Percentiles rank a stretch among this genome's conserved stretches.
Conservation (phyloP, 2,113 vertebrate genomes). For the Cathartes aura region DNA sequence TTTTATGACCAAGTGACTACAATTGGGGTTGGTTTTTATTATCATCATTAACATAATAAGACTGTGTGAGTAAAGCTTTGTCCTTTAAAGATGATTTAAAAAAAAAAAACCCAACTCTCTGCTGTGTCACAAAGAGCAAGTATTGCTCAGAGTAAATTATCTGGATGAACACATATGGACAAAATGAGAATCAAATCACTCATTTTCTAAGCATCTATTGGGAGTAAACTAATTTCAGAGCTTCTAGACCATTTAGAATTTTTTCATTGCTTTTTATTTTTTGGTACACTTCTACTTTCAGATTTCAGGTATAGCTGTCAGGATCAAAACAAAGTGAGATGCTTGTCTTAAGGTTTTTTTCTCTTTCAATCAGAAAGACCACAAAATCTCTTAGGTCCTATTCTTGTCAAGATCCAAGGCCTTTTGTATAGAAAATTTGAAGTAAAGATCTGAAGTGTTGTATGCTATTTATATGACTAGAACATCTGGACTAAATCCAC, state of each 20-base stretch:
- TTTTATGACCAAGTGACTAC: background rate
- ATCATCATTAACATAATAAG: background rate
- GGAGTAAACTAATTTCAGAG: background rate
- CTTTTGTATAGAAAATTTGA: background rate
- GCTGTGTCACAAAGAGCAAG: background rate
- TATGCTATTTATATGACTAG: background rate
- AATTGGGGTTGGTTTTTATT: background rate
- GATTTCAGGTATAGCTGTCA: background rate
- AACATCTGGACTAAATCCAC: background rate
- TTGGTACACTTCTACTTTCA: background rate
- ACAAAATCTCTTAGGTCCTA: background rate
- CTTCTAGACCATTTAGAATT: background rate
- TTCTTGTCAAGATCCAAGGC: background rate
- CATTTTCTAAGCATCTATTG: background rate
- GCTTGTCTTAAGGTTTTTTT: background rate
- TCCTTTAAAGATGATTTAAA: background rate
- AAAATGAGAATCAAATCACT: background rate
- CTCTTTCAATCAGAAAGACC: background rate
- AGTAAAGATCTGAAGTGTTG: background rate
- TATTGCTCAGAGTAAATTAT: background rate
- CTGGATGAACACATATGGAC: background rate
- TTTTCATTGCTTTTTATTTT: background rate
- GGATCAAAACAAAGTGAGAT: background rate
- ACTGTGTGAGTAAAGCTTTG: background rate
- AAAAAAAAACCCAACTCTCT: background rate